Evolutionary conservation across 2,888 invertebrate species (phyloP), one percentile per base, ranked within the genome.

Genomic region (Argyra leucocephala): DNA sequence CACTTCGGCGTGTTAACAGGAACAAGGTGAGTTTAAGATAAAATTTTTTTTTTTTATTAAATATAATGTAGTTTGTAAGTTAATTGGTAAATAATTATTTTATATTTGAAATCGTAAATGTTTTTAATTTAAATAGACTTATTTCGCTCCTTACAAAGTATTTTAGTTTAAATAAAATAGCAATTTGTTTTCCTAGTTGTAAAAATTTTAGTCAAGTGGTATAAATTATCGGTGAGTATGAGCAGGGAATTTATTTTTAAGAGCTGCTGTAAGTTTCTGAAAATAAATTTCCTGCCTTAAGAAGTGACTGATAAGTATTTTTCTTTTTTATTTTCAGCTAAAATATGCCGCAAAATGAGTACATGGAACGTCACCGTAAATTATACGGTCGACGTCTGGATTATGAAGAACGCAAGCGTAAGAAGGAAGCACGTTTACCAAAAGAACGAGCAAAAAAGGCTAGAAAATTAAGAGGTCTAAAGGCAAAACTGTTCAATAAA

Each of bases 301-400:
- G n/a, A 48, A 48, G 48, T 48, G n/a, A 18, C 48, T 48, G 48
- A 48, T 48, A 48, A 48, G 48, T 48, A 12, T 48, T 48, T 48
- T 18, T 48, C 18, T 48, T 12, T 37, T 15, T 37, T 15, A 1
- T 18, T 48, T 48, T 48, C 18, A 48, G 48, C 5, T 48, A 31
- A 61, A 72, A 67, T 48, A 95, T 95, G 96, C 96, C 96, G 77
- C 99, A 99, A 85, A 99, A 99, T 87, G 99, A 99, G 82, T 96
- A 99, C 80, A 98, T 99, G 82, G 99, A 99, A 75, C 88, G 97
- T 69, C 96, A 96, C 80, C 89, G 92, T 76, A 99, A 98, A 81
- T 86, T 98, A 57, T 90, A 95, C 83, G 99, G 99, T 76, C 86
- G 95, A 73, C 87, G 98, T 69, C 86, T 99, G 69, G 98, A 99